Evolutionary conservation across 2,888 invertebrate genomes (phyloP).

Genomic region (Ommatoiulus sabulosus): DNA sequence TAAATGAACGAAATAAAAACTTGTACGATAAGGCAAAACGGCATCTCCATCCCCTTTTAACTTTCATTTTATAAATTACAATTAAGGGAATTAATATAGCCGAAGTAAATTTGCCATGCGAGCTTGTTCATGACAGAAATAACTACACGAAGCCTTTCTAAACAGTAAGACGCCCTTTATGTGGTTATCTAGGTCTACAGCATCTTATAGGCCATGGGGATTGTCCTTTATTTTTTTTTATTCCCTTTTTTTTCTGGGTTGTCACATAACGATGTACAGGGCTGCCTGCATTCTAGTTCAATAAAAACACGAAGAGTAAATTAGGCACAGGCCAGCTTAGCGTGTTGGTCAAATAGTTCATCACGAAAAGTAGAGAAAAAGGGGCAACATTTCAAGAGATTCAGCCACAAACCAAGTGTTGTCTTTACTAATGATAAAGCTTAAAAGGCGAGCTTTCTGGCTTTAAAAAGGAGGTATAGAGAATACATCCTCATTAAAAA

Average conservation of each 20-base stretch:
- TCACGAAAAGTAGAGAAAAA: not conserved
- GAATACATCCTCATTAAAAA: not conserved
- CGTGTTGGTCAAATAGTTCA: conserved; percentile 1
- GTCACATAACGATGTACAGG: not conserved
- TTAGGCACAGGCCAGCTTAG: conserved; percentile 1
- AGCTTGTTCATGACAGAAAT: not conserved
- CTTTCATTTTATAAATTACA: not conserved
- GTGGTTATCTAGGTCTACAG: not conserved
- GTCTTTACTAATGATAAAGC: not conserved
- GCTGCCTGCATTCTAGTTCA: not conserved
- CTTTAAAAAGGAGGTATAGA: not conserved
- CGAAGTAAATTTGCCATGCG: not conserved
- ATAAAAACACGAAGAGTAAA: not conserved
- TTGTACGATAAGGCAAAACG: not conserved
- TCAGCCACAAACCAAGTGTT: conserved; percentile 1
- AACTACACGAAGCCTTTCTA: not conserved
- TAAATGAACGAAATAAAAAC: conserved; percentile 1
- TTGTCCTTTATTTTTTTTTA: not conserved
- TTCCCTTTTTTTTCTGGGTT: not conserved
- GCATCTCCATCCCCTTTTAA: conserved; percentile 1
- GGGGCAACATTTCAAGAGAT: not conserved
- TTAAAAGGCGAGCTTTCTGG: not conserved
- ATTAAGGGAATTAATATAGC: conserved; percentile 1
- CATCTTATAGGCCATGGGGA: not conserved
- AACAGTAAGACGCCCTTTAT: not conserved